Conservation (phyloP, 2,888 invertebrate species). For the Eurytoma adleriae region DNA sequence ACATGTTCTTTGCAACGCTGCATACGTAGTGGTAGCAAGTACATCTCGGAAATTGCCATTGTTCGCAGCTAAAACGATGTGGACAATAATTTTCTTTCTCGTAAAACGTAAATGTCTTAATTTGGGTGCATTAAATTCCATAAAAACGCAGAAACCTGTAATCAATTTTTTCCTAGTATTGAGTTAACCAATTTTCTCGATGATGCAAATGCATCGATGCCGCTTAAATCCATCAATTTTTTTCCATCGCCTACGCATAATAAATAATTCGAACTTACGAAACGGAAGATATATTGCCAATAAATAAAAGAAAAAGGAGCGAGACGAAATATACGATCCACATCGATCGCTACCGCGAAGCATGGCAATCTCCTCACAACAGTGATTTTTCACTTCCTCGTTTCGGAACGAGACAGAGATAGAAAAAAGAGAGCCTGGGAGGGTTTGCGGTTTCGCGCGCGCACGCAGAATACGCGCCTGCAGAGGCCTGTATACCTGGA, state of each 20-base stretch:
- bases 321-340: neutral
- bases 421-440: neutral
- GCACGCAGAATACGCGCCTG: neutral
- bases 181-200: neutral
- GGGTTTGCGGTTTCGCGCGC: conserved; percentile 25
- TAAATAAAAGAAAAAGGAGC: neutral
- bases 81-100: neutral
- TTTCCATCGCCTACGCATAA: neutral
- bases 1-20: neutral
- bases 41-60: conserved; percentile 6
- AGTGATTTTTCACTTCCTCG: conserved; percentile 26
- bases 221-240: too few species aligned
- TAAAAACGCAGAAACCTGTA: too few species aligned
- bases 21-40: neutral
- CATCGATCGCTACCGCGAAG: conserved; percentile 31
- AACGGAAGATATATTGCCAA: neutral
- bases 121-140: too few species aligned
- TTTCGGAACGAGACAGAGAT: neutral
- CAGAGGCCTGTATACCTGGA: neutral
- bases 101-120: too few species aligned
- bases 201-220: too few species aligned
- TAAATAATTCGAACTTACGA: neutral
- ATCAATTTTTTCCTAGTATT: too few species aligned
- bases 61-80: neutral
- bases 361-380: conserved; percentile 13